Base-by-base conservation (phyloP, 2,797 vertebrate species). In the Sebastes iracundus region DNA sequence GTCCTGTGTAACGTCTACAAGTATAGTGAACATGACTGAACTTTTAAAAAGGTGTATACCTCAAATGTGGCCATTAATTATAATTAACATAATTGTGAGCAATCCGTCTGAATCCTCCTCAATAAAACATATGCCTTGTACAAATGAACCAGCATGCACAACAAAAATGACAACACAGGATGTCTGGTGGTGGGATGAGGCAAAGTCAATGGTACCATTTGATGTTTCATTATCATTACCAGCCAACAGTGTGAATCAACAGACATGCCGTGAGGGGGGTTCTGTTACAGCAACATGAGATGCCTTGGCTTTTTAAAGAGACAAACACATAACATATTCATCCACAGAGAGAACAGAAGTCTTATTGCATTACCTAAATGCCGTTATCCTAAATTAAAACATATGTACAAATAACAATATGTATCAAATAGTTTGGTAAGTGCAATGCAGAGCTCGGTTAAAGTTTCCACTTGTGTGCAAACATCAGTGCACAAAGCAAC, bases 351-450 rank as follows among this genome's bases (percentile, higher is more conserved):
- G 77, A 92, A 92, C 88, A 83, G 11, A 86, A 84, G 72, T 93
- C 85, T 95, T 96, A 96, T 96, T 96, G 95, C 95, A 93, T 94
- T 78, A 81, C 91, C 89, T 94, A 93, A 95, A 95, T 95, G 94
- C 92, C 80, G 82, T 92, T 80, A 89, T 87, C 80, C 87, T 87
- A 90, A 92, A 94, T 86, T 30, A 89, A 92, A 90, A 82, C 87
- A 25, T 86, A 89, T 91, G 71, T 87, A 94, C 87, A 94, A 91
- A 89, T 89, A 67, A 93, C 84, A 91, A 86, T 86, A 82, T 88
- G 89, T 88, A 93, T 91, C 90, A 93, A 94, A 93, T 77, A 74
- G 85, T 94, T 95, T 93, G 91, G 88, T 94, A 94, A 94, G 91
- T 94, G 94, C 94, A 93, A 94, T 87, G 91, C 88, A 90, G 88